Base-by-base conservation (phyloP, 2,888 invertebrate genomes). In the Cheilosia urbana region DNA sequence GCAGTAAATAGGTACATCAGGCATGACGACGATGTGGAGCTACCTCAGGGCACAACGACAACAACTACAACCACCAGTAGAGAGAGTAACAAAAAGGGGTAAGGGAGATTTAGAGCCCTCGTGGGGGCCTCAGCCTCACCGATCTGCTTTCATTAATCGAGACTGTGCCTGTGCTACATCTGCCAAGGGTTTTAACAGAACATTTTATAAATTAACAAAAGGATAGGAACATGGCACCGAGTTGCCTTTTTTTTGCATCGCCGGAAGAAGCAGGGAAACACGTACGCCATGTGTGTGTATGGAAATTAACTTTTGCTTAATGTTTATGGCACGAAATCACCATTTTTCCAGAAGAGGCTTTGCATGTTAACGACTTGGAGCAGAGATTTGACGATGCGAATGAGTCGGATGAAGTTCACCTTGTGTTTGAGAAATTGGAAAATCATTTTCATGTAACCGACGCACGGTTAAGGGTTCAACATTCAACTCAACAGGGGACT, bases 81-180 rank as follows among this genome's bases (percentile, higher is more conserved):
- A 21, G 24, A 51, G 4, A 30, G 30, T 6, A 42, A 5, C 7
- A 47, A 45, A 45, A 66, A 62, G 68, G 40, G 51, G 51, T 34
- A 42, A 68, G 51, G 83, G 49, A 37, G n/a, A 68, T 78, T 49
- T 42, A 62, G n/a, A 73, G 53, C 63, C 79, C 83, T 57, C 82
- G 58, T 21, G 79, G 78, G 73, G 62, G 55, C 4, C 13, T 11
- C 11, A 7, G 30, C 7, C 30, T 9, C 34, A 47, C 57, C 55
- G 45, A 83, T 73, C 62, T 62, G 49, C 76, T 76, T 69, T 69
- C 63, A 63, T 78, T 62, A 55, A 68, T 42, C 55, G 51, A n/a
- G 17, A 60, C 34, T 30, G 53, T 66, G 58, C 19, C 7, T 24
- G 24, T 24, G 24, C 55, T 34, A 47, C 17, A 40, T 34, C 7